Evolutionary conservation across 1,140 invertebrate genomes (phyloP).

Genomic region (Cryptotermes secundus): DNA sequence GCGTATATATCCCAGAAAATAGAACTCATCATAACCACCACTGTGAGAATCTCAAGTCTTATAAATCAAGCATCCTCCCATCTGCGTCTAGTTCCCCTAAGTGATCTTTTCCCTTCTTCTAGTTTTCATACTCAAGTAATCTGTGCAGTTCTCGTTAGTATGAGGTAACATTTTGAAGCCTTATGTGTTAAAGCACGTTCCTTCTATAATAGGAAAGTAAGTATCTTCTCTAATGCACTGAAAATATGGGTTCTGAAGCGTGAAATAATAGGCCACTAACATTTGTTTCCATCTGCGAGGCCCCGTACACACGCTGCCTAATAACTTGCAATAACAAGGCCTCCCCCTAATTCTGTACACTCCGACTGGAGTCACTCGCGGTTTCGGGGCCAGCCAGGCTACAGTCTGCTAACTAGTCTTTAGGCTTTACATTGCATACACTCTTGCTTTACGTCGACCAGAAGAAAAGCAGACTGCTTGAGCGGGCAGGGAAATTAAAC

Average conservation of each 20-base stretch:
- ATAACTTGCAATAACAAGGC: neutral
- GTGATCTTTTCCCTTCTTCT: too few species aligned
- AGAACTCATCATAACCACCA: too few species aligned
- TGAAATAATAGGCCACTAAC: neutral
- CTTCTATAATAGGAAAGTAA: too few species aligned
- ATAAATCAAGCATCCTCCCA: too few species aligned
- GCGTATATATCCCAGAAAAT: too few species aligned
- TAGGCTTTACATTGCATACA: neutral
- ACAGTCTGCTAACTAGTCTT: neutral
- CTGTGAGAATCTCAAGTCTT: too few species aligned
- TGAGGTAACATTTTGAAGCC: too few species aligned
- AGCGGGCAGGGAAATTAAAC: conserved; percentile 15
- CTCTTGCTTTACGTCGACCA: neutral
- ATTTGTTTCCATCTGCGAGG: neutral
- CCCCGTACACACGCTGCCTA: neutral
- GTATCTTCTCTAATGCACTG: neutral
- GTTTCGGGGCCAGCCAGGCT: neutral
- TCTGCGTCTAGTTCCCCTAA: too few species aligned
- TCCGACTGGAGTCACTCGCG: neutral
- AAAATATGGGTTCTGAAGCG: neutral
- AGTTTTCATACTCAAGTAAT: too few species aligned
- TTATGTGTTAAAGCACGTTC: too few species aligned
- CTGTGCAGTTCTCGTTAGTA: too few species aligned
- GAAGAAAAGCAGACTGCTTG: neutral
- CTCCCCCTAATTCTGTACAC: neutral